phyloP scores from a whole-genome alignment of 2,888 invertebrate species.

The Baccha elongata region DNA sequence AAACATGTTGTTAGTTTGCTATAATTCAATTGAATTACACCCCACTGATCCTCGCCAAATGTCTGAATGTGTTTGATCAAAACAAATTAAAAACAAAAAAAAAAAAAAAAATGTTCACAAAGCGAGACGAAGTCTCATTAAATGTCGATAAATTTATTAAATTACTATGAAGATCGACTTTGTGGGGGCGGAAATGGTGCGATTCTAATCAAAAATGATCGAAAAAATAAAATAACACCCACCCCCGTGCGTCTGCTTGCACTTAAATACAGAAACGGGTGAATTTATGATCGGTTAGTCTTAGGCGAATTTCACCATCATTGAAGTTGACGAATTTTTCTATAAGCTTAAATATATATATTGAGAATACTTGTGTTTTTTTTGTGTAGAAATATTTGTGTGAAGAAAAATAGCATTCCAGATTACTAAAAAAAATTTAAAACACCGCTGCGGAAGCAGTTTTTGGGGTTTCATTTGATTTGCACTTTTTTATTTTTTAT shows the following conservation, averaged over 20 bases:
- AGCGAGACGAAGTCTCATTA: slow-evolving; percentile 63
- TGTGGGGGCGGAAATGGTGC: slow-evolving; percentile 50
- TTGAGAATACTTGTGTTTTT: too few species aligned
- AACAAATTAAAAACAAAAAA: slow-evolving; percentile 2
- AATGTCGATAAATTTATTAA: slow-evolving; percentile 69
- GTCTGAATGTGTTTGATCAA: slow-evolving; percentile 18
- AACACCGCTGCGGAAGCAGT: too few species aligned
- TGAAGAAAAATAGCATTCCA: too few species aligned
- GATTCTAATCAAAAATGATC: slow-evolving; percentile 35
- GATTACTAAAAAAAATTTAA: too few species aligned
- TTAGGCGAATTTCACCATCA: slow-evolving; percentile 9
- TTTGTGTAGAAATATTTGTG: too few species aligned
- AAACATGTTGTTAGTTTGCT: slow-evolving; percentile 10
- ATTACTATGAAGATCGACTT: slow-evolving; percentile 55
- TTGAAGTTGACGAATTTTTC: too few species aligned
- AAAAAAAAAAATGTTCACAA: slow-evolving; percentile 9
- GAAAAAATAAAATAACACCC: slow-evolving; percentile 36
- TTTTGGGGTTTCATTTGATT: too few species aligned
- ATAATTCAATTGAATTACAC: slow-evolving; percentile 43
- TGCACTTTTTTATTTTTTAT: too few species aligned
- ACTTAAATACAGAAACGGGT: slow-evolving; percentile 19
- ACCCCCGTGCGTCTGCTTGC: slow-evolving; percentile 30
- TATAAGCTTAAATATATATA: too few species aligned
- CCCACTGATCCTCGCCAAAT: slow-evolving; percentile 1
- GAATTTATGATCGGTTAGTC: slow-evolving; percentile 44